Conservation (phyloP, 2,797 vertebrate genomes). For the Petrocephalus schoutedeni region DNA sequence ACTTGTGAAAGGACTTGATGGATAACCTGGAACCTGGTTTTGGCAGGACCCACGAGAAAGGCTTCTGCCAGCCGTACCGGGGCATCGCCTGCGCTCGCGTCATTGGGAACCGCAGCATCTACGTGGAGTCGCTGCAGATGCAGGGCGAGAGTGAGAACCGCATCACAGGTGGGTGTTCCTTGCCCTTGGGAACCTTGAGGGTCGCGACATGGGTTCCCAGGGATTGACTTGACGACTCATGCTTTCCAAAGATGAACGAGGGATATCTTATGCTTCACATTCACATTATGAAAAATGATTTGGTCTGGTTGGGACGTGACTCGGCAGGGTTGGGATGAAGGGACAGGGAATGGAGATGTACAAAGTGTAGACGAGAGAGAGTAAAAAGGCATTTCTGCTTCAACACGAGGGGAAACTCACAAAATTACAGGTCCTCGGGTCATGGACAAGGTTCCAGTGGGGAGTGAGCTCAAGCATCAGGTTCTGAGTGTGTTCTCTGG, state of each 20-base stretch:
- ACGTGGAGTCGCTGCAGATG: conserved; percentile 95
- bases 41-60: conserved; percentile 76
- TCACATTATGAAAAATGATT: not conserved
- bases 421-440: not conserved
- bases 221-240: not conserved
- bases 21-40: not conserved
- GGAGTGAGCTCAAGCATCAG: not conserved
- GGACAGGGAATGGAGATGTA: not conserved
- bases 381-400: not conserved
- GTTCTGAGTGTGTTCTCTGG: not conserved
- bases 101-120: conserved; percentile 93
- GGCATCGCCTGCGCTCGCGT: conserved; percentile 93
- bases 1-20: not conserved
- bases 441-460: not conserved
- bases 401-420: not conserved
- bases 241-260: not conserved
- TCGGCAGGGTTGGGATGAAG: not conserved
- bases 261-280: not conserved
- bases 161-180: conserved; percentile 76
- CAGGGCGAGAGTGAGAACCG: conserved; percentile 96
- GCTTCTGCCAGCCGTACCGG: conserved; percentile 93
- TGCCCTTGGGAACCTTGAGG: too few relatives aligned
- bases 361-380: not conserved
- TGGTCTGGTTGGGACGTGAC: not conserved
- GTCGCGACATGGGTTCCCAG: not conserved